These are phyloP conservation scores for Peucedramus taeniatus DNA, from an alignment of 2,113 vertebrate species.

Conservation along the genomic window DNA sequence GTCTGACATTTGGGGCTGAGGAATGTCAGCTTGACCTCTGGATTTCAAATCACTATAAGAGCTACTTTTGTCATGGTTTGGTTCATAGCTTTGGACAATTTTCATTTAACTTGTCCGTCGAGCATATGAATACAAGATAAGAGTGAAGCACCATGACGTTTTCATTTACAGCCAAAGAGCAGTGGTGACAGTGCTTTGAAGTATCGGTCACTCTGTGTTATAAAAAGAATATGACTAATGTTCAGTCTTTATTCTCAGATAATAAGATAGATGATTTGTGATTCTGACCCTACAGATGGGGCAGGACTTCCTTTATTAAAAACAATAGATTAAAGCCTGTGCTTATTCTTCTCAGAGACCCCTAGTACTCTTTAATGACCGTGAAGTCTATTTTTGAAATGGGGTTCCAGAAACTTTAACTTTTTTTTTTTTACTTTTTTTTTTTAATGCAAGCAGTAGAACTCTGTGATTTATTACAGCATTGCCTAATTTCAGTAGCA, in stretches of 20 bases:
- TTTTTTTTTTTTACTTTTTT: background rate
- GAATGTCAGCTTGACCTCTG: conserved; percentile 48
- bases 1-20: conserved; percentile 52
- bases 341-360: conserved; percentile 15
- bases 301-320: conserved; percentile 63
- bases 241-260: conserved; percentile 60
- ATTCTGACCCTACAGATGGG: conserved; percentile 53
- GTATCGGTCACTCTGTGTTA: conserved; percentile 41
- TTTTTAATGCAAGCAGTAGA: background rate
- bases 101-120: conserved; percentile 68
- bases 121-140: conserved; percentile 53
- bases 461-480: background rate
- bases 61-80: conserved; percentile 65
- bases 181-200: conserved; percentile 63
- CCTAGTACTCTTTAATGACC: conserved; percentile 30
- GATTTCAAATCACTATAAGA: conserved; percentile 38
- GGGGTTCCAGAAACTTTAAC: background rate
- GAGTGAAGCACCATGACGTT: conserved; percentile 59
- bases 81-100: conserved; percentile 59
- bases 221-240: conserved; percentile 68
- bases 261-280: conserved; percentile 66
- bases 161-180: conserved; percentile 58
- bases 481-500: conserved; percentile 26
- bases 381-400: conserved; percentile 30
- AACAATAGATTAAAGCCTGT: conserved; percentile 38